These are phyloP conservation scores for Otocyon megalotis DNA, from an alignment of 2,113 vertebrate species.

Conservation along the genomic window DNA sequence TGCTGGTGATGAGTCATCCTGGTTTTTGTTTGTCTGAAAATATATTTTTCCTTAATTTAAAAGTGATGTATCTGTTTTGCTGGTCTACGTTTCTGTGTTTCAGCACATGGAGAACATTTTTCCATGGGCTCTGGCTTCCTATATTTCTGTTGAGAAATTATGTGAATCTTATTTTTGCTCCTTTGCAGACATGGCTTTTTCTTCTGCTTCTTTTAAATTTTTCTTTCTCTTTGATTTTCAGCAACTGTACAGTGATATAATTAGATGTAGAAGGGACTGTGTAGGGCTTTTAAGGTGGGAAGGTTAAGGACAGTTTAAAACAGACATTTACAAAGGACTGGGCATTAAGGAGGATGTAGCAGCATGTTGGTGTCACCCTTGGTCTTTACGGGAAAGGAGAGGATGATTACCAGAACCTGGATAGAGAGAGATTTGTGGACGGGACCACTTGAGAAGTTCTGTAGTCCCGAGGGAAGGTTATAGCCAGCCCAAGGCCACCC, in stretches of 20 bases:
- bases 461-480: background rate
- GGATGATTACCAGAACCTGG: background rate
- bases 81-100: constrained; percentile 15
- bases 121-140: background rate
- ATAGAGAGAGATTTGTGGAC: background rate
- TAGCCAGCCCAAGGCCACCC: background rate
- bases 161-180: constrained; percentile 1
- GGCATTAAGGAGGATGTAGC: background rate
- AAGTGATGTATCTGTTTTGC: background rate
- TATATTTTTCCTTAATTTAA: background rate
- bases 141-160: constrained; percentile 22
- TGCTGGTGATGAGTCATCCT: background rate
- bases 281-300: background rate
- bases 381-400: background rate
- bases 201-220: background rate
- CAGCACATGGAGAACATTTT: background rate
- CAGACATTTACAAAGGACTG: background rate
- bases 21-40: constrained; percentile 25
- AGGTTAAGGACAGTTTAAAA: background rate
- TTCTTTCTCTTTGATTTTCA: constrained; percentile 36
- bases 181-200: background rate
- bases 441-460: background rate
- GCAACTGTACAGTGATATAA: background rate
- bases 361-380: background rate
- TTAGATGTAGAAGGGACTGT: background rate